Base-by-base conservation (phyloP, 2,888 invertebrate species). In the Phlogophora meticulosa region DNA sequence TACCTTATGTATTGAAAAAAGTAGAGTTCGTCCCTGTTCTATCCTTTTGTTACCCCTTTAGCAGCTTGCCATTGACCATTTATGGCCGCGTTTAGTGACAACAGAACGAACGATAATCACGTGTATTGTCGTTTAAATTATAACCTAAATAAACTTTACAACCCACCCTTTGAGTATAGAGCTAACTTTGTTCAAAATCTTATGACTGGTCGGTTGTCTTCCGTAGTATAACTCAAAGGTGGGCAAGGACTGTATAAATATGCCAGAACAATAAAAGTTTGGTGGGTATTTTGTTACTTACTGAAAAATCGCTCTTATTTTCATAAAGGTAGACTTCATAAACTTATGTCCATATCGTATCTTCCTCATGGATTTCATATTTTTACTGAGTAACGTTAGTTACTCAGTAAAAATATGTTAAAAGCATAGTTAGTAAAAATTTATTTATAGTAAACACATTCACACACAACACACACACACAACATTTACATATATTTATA, bases 81-180 rank as follows among this genome's bases (percentile, higher is more conserved):
- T 82, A 82, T 85, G 81, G 84, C 84, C 82, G 70, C 72, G 69
- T 80, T 79, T 85, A 86, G 80, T 87, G 83, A 87, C 87, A 91
- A 87, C 87, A 92, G 90, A 87, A 82, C 85, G 58, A 65, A 72
- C 84, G 78, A 92, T 94, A 90, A 94, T 93, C 90, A 89, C 86
- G 52, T 40, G 77, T 75, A 84, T 90, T 92, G 84, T 88, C 77
- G 72, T 73, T 32, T 62, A 80, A 81, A 86, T 88, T 91, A 91
- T 82, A 84, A 81, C 83, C 75, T 74, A 85, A 88, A 90, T 91
- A 92, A 91, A 91, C 38, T 75, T 83, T 67, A 82, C 82, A 76
- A 69, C 68, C 11, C 20, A 11, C 20, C 58, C 49, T 58, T 78
- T 75, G 20, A 64, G 17, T 17, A 42, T 51, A 55, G 53, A 36